phyloP scores from a whole-genome alignment of 2,888 invertebrate species.

The Oscheius sp. region DNA sequence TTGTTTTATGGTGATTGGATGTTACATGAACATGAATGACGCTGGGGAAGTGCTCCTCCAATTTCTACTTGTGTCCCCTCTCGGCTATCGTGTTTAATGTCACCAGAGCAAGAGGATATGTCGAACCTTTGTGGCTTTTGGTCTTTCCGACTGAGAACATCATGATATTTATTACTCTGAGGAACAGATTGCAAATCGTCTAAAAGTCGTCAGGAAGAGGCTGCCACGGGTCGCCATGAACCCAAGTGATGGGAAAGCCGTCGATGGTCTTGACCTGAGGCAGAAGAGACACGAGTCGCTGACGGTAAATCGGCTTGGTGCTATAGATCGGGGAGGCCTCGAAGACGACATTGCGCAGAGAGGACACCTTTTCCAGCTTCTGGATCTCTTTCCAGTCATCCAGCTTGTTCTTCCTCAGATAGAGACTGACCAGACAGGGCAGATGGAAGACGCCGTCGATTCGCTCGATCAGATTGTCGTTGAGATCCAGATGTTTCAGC shows the following conservation, averaged over 20 bases:
- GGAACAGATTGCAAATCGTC: no score
- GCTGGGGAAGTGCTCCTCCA: no score
- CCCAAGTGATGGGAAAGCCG: slow-evolving; percentile 47
- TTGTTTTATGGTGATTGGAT: no score
- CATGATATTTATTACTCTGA: no score
- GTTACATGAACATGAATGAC: no score
- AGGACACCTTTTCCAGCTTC: slow-evolving; percentile 30
- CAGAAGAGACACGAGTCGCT: slow-evolving; percentile 43
- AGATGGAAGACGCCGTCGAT: slow-evolving; percentile 28
- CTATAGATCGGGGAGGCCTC: slow-evolving; percentile 49
- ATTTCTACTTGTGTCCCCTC: no score
- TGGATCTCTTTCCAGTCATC: slow-evolving; percentile 46
- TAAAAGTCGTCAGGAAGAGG: slow-evolving; percentile 33
- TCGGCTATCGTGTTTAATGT: no score
- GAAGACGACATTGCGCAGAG: slow-evolving; percentile 40
- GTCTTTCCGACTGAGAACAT: no score
- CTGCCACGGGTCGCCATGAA: slow-evolving; percentile 50
- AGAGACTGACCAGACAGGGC: slow-evolving; percentile 52
- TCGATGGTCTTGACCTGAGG: slow-evolving; percentile 46
- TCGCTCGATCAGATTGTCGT: slow-evolving; percentile 22
- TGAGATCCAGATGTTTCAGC: slow-evolving; percentile 22
- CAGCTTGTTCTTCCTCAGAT: slow-evolving; percentile 62
- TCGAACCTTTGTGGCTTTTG: no score
- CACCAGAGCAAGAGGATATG: no score
- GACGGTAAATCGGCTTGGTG: slow-evolving; percentile 40